Evolutionary conservation across 2,888 invertebrate species (phyloP), one percentile per base, ranked within the genome.

Genomic region (Syrista parreyssii): DNA sequence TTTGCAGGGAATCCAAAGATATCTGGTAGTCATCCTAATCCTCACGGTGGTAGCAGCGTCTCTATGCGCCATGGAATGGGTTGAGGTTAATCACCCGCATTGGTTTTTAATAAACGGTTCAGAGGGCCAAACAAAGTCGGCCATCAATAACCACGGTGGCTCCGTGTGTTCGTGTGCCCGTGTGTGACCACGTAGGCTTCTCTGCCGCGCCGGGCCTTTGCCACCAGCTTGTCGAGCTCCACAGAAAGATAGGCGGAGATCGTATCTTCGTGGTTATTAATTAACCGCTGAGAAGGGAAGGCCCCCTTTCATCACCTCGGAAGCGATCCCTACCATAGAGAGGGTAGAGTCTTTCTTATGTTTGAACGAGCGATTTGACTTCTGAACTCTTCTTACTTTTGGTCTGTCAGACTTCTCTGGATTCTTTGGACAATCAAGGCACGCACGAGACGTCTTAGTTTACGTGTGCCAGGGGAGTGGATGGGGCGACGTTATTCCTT

Each of bases 251-350:
- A 90, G 90, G 90, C 90, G 90, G 90, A 90, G 90, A 90, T 90
- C 86, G 86, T 90, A 90, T 90, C 90, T 90, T 84, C 86, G 86
- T 88, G 89, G 90, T 90, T 90, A 90, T 90, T 90, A 90, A 90
- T 90, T 90, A 90, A 90, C 89, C 87, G 89, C 86, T 87, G 86
- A 86, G 88, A 88, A 88, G 89, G 89, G 88, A 89, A 90, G 88
- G 88, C 90, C 90, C 85, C 86, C 89, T 90, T 90, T 90, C 90
- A 90, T 89, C 90, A 89, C 90, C 89, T 90, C 86, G 84, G 88
- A 86, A 89, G 88, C 88, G 86, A 88, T 89, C 87, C 40, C 79
- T 82, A 80, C 81, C 83, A 84, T 78, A 75, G 77, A 79, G 78
- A 74, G 76, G 68, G 76, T 79, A 75, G 68, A 32, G 0, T 32